phyloP scores from a whole-genome alignment of 2,888 invertebrate species.

The Leistus spinibarbis region DNA sequence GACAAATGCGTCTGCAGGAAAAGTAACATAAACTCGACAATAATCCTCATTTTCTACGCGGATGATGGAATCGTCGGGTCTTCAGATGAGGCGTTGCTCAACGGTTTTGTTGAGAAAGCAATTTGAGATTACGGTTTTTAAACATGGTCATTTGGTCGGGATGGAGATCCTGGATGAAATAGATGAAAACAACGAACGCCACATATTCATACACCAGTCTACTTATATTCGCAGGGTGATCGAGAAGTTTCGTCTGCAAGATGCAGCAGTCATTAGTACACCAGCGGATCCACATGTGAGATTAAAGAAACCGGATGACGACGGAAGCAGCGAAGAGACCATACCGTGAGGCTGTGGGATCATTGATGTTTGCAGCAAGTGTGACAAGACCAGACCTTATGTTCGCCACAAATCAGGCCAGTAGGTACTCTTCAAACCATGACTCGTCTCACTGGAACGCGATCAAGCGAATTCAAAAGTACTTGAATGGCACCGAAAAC shows the following conservation, averaged over 20 bases:
- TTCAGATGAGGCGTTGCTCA: constrained; percentile 4
- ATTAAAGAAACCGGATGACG: too few relatives aligned
- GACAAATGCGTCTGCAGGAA: constrained; percentile 13
- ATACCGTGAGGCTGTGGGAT: neutral
- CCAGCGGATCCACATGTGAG: constrained; percentile 3
- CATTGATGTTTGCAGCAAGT: neutral
- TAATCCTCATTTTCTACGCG: neutral
- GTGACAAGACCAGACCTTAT: too few relatives aligned
- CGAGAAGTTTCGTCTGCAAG: neutral
- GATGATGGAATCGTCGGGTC: constrained; percentile 8
- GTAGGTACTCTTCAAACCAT: neutral
- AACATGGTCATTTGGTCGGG: constrained; percentile 4
- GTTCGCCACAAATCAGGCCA: too few relatives aligned
- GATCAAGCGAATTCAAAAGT: too few relatives aligned
- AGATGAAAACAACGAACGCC: neutral
- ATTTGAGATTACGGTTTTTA: neutral
- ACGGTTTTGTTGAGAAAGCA: neutral
- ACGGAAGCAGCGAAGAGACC: neutral
- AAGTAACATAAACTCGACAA: neutral
- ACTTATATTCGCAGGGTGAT: neutral
- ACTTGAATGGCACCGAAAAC: neutral
- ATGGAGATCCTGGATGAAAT: neutral
- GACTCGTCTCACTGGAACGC: too few relatives aligned
- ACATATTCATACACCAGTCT: constrained; percentile 1
- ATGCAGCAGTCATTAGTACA: neutral